Conservation (phyloP, 37 sponge, comb jelly and placozoan genomes). For the Bolinopsis microptera region DNA sequence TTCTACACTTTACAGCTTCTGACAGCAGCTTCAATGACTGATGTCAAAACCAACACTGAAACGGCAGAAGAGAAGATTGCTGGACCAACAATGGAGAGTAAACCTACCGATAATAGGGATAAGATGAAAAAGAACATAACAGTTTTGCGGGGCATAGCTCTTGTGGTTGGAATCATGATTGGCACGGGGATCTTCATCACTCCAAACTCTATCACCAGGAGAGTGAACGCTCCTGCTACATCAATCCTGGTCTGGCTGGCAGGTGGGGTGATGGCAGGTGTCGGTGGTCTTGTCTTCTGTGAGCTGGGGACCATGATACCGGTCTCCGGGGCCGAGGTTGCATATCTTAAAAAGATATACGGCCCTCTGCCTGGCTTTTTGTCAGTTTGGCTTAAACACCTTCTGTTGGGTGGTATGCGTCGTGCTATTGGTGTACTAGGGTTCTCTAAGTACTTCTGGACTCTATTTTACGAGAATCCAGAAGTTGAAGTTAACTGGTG, state of each 20-base stretch:
- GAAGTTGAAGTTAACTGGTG: slow-evolving; percentile 13
- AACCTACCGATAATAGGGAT: neutral
- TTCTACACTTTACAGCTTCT: no score
- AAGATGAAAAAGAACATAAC: slow-evolving; percentile 42
- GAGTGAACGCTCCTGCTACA: slow-evolving; percentile 1
- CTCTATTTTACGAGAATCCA: neutral
- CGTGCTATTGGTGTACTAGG: neutral
- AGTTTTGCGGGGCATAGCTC: slow-evolving; percentile 1
- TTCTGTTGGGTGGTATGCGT: slow-evolving; percentile 3
- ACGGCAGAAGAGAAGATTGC: no score
- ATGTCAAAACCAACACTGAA: no score
- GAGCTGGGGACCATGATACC: slow-evolving; percentile 60
- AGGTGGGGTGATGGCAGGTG: neutral
- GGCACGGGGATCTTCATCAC: slow-evolving; percentile 53
- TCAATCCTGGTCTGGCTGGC: slow-evolving; percentile 22
- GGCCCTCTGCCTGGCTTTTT: slow-evolving; percentile 37
- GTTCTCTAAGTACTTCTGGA: neutral
- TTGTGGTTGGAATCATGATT: slow-evolving; percentile 21
- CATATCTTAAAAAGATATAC: slow-evolving; percentile 33
- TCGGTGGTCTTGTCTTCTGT: neutral
- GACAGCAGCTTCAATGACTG: no score
- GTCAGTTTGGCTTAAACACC: neutral
- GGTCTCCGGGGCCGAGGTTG: slow-evolving; percentile 41
- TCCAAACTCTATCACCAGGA: slow-evolving; percentile 19
- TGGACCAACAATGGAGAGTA: no score